Evolutionary conservation across 2,113 vertebrate species (phyloP).

Genomic region (Sinocyclocheilus anophthalmus): DNA sequence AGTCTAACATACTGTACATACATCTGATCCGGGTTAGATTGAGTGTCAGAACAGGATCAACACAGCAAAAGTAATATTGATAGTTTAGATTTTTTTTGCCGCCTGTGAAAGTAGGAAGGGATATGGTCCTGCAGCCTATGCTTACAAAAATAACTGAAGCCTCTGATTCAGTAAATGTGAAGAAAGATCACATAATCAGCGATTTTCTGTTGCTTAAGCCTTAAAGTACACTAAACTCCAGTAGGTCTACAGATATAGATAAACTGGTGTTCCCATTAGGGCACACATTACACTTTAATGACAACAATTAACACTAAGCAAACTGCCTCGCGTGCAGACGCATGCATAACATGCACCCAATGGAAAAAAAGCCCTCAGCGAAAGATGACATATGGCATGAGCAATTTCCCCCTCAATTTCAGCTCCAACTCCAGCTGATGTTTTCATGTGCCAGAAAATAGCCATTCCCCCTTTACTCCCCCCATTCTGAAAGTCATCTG

Average conservation of each 20-base stretch:
- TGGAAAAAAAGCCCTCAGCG: conserved; percentile 67
- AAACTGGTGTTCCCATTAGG: conserved; percentile 51
- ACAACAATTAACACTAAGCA: conserved; percentile 47
- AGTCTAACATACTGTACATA: background rate
- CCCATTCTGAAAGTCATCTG: conserved; percentile 76
- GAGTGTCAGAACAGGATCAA: background rate
- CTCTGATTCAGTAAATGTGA: background rate
- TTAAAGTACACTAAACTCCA: conserved; percentile 17
- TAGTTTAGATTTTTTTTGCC: background rate
- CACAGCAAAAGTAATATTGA: background rate
- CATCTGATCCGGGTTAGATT: background rate
- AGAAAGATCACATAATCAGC: background rate
- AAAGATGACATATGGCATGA: conserved; percentile 74
- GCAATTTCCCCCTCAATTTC: conserved; percentile 76
- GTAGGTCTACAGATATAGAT: conserved; percentile 56
- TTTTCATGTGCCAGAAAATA: conserved; percentile 70
- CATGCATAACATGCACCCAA: conserved; percentile 49
- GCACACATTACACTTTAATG: conserved; percentile 48
- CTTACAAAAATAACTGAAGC: background rate
- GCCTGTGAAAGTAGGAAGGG: background rate
- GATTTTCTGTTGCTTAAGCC: background rate
- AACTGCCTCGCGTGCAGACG: conserved; percentile 15
- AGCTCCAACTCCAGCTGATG: conserved; percentile 71
- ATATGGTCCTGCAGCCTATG: background rate
- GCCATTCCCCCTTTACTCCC: conserved; percentile 44